These are phyloP conservation scores for Phalacrocorax brasilianus DNA, from an alignment of 2,113 vertebrate genomes.

Conservation along the genomic window DNA sequence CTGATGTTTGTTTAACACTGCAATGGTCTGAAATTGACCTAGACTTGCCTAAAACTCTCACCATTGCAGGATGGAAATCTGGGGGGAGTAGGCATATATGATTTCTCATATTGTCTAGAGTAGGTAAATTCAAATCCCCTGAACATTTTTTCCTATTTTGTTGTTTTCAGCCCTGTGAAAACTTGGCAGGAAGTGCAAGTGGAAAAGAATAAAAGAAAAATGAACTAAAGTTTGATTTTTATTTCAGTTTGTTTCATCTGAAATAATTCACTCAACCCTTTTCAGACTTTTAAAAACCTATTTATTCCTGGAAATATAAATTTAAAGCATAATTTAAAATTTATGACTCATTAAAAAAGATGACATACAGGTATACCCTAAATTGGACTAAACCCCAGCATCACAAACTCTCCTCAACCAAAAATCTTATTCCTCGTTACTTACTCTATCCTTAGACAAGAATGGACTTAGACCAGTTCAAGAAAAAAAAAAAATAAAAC, in stretches of 20 bases:
- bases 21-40: neutral
- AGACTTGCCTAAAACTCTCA: neutral
- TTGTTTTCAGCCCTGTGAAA: neutral
- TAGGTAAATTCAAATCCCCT: neutral
- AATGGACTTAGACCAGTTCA: neutral
- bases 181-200: neutral
- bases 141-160: neutral
- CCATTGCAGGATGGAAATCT: neutral
- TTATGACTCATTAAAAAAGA: neutral
- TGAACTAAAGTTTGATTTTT: neutral
- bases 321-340: neutral
- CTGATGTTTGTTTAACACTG: neutral
- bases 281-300: rapidly evolving
- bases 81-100: neutral
- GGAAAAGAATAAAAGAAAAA: neutral
- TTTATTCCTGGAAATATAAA: neutral
- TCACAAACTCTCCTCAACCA: neutral
- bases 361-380: neutral
- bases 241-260: neutral
- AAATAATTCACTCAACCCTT: neutral
- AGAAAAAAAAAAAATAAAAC: neutral
- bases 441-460: neutral
- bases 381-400: neutral
- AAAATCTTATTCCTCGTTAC: neutral
- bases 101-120: neutral